Conservation (phyloP, 1,140 invertebrate genomes). For the Panonychus citri region DNA sequence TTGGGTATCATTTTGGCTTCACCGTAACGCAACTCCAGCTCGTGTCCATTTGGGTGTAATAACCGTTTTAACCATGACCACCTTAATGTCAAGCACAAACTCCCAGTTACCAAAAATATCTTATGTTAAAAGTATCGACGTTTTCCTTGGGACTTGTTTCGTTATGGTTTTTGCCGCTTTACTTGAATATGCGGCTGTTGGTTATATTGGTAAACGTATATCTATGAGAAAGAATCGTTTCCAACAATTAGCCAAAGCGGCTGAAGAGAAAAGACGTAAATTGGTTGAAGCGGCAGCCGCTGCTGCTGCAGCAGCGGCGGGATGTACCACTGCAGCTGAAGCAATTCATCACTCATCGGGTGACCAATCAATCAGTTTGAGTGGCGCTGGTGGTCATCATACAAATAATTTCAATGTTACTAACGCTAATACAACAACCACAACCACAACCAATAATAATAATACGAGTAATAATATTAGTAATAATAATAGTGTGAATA, state of each 20-base stretch:
- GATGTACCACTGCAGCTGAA: background rate
- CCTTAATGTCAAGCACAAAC: constrained; percentile 30
- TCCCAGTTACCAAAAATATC: constrained; percentile 28
- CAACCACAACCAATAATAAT: background rate
- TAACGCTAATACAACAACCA: no score
- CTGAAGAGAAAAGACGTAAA: constrained; percentile 4
- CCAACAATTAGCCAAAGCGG: constrained; percentile 26
- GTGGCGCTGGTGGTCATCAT: no score
- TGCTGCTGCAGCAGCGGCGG: background rate
- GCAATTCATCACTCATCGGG: background rate
- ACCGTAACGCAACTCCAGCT: constrained; percentile 22
- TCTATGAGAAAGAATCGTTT: constrained; percentile 80
- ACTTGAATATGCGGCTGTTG: constrained; percentile 68
- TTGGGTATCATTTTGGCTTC: constrained; percentile 29
- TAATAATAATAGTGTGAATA: background rate
- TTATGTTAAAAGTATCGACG: constrained; percentile 28
- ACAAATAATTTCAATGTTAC: no score
- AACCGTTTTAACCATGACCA: constrained; percentile 30
- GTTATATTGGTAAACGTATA: constrained; percentile 76
- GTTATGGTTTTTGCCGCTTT: constrained; percentile 22
- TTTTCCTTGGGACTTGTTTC: constrained; percentile 26
- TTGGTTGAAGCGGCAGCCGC: background rate
- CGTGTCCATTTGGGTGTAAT: constrained; percentile 30
- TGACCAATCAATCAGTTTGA: no score
- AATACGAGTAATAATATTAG: no score